Percentiles rank a stretch among this genome's conserved stretches.
Conservation (phyloP, 2,888 invertebrate genomes). For the Mythimna impura region DNA sequence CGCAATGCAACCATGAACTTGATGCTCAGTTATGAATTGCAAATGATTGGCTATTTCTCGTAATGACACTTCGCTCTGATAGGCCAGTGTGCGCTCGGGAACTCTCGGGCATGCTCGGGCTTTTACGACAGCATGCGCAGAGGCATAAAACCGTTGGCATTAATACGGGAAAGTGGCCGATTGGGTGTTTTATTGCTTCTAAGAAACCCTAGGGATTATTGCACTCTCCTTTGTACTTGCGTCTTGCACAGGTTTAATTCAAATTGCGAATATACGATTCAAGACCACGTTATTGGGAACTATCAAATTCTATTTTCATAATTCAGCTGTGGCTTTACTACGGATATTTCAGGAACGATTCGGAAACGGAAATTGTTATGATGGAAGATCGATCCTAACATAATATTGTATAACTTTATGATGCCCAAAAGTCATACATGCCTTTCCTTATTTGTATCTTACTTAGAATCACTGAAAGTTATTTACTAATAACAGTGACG, state of each 20-base stretch:
- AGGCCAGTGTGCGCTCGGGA: conserved; percentile 43
- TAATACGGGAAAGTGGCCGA: conserved; percentile 75
- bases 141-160: conserved; percentile 78
- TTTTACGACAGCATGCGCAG: conserved; percentile 77
- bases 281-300: conserved; percentile 10
- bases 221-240: conserved; percentile 47
- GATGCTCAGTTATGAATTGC: conserved; percentile 51
- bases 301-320: conserved; percentile 12
- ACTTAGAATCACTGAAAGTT: neutral
- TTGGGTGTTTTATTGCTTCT: conserved; percentile 78
- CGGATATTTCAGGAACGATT: conserved; percentile 5
- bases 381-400: neutral
- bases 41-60: conserved; percentile 48
- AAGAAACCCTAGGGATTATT: conserved; percentile 72
- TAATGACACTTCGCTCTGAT: conserved; percentile 53
- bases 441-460: neutral
- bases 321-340: neutral
- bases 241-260: conserved; percentile 12
- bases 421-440: neutral
- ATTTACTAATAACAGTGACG: conserved; percentile 20
- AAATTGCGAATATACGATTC: neutral
- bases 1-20: conserved; percentile 51
- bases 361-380: neutral
- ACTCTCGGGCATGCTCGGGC: conserved; percentile 46
- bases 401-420: too few species aligned